Evolutionary conservation across 1,140 invertebrate genomes (phyloP).

Genomic region (Aphidius ervi): DNA sequence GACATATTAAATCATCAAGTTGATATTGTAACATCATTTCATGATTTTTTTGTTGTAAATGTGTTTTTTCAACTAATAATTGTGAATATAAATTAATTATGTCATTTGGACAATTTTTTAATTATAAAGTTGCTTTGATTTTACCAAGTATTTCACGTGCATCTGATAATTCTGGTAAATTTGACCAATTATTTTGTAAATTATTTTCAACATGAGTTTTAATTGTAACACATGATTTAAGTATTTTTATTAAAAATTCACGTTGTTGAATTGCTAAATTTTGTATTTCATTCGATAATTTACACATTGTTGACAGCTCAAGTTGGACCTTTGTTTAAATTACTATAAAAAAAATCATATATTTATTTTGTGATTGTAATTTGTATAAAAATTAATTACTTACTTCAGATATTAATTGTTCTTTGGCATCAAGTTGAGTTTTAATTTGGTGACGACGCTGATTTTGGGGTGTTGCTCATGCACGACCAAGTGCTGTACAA

Average conservation of each 20-base stretch:
- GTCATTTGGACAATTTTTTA: slow-evolving; percentile 57
- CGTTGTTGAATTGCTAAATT: slow-evolving; percentile 64
- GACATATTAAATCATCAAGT: slow-evolving; percentile 65
- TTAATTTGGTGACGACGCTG: slow-evolving; percentile 65
- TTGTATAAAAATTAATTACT: slow-evolving; percentile 32
- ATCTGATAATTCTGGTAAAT: slow-evolving; percentile 62
- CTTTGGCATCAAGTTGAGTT: slow-evolving; percentile 64
- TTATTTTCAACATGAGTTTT: slow-evolving; percentile 70
- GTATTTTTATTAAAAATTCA: slow-evolving; percentile 67
- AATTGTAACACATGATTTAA: slow-evolving; percentile 67
- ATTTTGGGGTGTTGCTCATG: slow-evolving; percentile 62
- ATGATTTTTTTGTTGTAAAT: slow-evolving; percentile 63
- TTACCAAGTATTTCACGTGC: slow-evolving; percentile 61
- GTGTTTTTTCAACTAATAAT: slow-evolving; percentile 60
- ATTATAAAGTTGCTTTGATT: slow-evolving; percentile 56
- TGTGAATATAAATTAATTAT: slow-evolving; percentile 57
- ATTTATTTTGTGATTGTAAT: too few relatives aligned
- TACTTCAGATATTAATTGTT: slow-evolving; percentile 62
- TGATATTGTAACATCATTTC: slow-evolving; percentile 70
- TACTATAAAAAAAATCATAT: too few relatives aligned
- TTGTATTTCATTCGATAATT: slow-evolving; percentile 61
- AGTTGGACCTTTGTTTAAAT: slow-evolving; percentile 46
- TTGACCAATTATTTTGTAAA: slow-evolving; percentile 62
- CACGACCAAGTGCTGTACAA: slow-evolving; percentile 60
- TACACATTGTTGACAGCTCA: slow-evolving; percentile 53